Evolutionary conservation across 2,888 invertebrate species (phyloP).

Genomic region (Drosophila melanocephala): DNA sequence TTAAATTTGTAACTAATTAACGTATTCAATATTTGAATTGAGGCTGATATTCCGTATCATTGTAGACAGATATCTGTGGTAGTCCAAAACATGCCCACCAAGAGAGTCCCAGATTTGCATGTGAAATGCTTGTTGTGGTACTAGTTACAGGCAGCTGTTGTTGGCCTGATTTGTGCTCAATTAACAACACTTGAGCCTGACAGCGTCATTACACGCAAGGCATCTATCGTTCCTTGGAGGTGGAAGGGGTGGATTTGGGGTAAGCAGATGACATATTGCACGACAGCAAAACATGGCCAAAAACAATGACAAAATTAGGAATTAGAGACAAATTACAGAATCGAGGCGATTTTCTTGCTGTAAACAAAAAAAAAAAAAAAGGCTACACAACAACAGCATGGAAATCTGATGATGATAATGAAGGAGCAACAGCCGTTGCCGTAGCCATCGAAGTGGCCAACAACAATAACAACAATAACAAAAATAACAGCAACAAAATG

Average conservation of each 20-base stretch:
- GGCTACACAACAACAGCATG: not conserved
- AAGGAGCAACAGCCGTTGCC: slow-evolving; percentile 24
- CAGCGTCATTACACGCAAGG: slow-evolving; percentile 33
- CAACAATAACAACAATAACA: slow-evolving; percentile 30
- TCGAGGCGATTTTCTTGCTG: not conserved
- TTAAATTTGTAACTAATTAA: not conserved
- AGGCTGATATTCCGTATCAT: not conserved
- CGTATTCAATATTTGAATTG: not conserved
- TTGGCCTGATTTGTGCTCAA: slow-evolving; percentile 54
- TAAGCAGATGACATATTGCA: slow-evolving; percentile 51
- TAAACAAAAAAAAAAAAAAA: not conserved
- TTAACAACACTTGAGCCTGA: slow-evolving; percentile 52
- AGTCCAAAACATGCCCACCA: not conserved
- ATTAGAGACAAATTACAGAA: slow-evolving; percentile 63
- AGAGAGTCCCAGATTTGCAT: not conserved
- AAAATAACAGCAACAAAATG: slow-evolving; percentile 35
- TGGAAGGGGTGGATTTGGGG: not conserved
- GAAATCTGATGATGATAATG: slow-evolving; percentile 28
- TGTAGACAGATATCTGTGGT: not conserved
- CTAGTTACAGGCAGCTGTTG: slow-evolving; percentile 16
- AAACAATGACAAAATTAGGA: slow-evolving; percentile 43
- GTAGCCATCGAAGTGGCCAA: slow-evolving; percentile 25
- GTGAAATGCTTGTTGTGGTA: not conserved
- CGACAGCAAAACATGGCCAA: slow-evolving; percentile 47
- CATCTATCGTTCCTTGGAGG: too few relatives aligned